Evolutionary conservation across 2,888 invertebrate genomes (phyloP), one percentile per base, ranked within the genome.

Genomic region (Nipponacmea schrenckii): DNA sequence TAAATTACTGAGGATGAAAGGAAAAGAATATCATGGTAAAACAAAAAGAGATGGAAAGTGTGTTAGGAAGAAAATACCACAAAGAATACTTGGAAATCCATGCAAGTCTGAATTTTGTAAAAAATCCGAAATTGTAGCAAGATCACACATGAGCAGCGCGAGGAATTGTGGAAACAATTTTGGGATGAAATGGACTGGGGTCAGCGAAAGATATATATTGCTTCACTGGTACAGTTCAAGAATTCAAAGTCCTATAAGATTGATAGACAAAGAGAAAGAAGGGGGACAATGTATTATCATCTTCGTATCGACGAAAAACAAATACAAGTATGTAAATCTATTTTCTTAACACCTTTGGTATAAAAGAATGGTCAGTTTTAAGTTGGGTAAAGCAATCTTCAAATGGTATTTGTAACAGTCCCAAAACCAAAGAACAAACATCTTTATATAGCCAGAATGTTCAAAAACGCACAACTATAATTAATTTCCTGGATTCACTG

Each of bases 161-260:
- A 20, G 3, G 20, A 66, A 14, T 24, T 66, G 2, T 66, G 45
- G 24, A 46, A 44, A n/a, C 8, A 2, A 17, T 66, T 66, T 46
- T 66, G 66, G 66, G 46, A 39, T 14, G 14, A 46, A 39, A 12
- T 66, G 66, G 24, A 44, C 26, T 66, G 66, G 45, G n/a, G 26
- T 24, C 66, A 66, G 44, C 44, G 66, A n/a, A 66, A 66, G n/a
- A 45, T 26, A 8, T 66, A n/a, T 46, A 39, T 66, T 45, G 44
- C 66, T 45, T 66, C 66, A 12, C 66, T 66, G 1, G 66, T 66
- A 46, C n/a, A 24, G 14, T 45, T 45, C 8, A 20, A 46, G 3
- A 4, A 46, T 7, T 26, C 24, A 66, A 26, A 66, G 44, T 10
- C 15, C 26, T n/a, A n/a, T 8, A 66, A 45, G 66, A 31, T 48